These are phyloP conservation scores for Platichthys flesus DNA, from an alignment of 2,113 vertebrate species.

Conservation along the genomic window DNA sequence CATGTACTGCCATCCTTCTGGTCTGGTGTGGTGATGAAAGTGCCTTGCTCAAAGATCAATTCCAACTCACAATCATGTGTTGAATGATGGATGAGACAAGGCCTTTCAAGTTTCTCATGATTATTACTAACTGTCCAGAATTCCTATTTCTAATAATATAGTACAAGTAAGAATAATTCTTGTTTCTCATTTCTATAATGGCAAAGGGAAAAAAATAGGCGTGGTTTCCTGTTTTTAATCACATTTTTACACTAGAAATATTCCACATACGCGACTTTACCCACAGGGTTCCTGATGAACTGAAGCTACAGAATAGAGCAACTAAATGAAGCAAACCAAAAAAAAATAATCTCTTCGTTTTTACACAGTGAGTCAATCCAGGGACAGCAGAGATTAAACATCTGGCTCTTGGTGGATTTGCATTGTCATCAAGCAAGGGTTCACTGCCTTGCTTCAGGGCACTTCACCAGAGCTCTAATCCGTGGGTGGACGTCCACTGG, in stretches of 20 bases:
- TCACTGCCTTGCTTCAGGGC: not conserved
- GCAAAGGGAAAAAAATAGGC: not conserved
- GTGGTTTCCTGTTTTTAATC: not conserved
- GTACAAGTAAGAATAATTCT: not conserved
- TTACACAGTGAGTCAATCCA: not conserved
- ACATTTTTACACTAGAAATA: slow-evolving; percentile 4
- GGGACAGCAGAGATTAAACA: not conserved
- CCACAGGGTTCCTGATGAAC: not conserved
- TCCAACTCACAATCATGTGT: too few relatives aligned
- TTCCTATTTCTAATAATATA: not conserved
- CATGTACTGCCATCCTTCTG: slow-evolving; percentile 33
- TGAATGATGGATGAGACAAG: not conserved
- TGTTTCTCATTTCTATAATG: not conserved
- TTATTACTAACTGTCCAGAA: not conserved
- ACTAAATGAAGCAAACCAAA: too few relatives aligned
- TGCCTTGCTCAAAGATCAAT: slow-evolving; percentile 23
- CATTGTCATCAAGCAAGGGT: not conserved
- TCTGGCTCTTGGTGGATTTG: too few relatives aligned
- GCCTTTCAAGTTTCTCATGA: not conserved
- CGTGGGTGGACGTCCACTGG: not conserved
- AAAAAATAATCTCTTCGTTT: too few relatives aligned
- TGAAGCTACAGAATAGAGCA: not conserved
- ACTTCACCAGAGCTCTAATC: not conserved
- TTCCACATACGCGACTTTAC: slow-evolving; percentile 4
- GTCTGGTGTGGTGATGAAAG: slow-evolving; percentile 19